Conservation (phyloP, 2,888 invertebrate species). For the Mesochorus sp. region DNA sequence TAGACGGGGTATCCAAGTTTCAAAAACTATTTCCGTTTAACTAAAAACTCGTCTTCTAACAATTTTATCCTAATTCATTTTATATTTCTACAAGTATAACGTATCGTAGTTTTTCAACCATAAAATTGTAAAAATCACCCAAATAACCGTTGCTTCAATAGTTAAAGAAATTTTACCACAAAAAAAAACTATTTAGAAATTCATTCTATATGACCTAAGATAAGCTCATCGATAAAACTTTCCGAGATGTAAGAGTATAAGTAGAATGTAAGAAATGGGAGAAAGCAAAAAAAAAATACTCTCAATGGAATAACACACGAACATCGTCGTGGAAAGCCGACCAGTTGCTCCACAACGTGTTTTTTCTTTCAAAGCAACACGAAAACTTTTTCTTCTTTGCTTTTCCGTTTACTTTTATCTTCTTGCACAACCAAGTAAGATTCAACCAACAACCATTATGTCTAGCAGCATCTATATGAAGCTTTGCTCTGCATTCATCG, state of each 20-base stretch:
- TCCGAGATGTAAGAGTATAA: neutral
- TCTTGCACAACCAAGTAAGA: constrained; percentile 32
- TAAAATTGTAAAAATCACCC: neutral
- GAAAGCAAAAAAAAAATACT: constrained; percentile 15
- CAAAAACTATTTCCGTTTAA: neutral
- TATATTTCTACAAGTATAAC: neutral
- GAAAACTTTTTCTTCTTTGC: constrained; percentile 46
- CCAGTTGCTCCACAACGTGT: constrained; percentile 60
- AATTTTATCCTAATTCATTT: no score
- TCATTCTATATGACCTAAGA: constrained; percentile 34
- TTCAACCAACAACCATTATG: constrained; percentile 40
- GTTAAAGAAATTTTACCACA: constrained; percentile 16
- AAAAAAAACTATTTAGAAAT: constrained; percentile 19
- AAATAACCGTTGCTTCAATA: neutral
- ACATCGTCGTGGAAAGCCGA: constrained; percentile 62
- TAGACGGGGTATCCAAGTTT: constrained; percentile 27
- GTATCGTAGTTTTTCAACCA: neutral
- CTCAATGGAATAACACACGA: constrained; percentile 32
- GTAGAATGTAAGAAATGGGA: constrained; percentile 27
- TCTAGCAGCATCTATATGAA: neutral
- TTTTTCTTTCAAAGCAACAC: constrained; percentile 29
- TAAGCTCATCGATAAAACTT: constrained; percentile 54
- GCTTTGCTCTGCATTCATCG: neutral
- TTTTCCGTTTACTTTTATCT: constrained; percentile 5
- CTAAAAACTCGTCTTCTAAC: neutral